Evolutionary conservation across 2,113 vertebrate genomes (phyloP).

Genomic region (Donacobius atricapilla): DNA sequence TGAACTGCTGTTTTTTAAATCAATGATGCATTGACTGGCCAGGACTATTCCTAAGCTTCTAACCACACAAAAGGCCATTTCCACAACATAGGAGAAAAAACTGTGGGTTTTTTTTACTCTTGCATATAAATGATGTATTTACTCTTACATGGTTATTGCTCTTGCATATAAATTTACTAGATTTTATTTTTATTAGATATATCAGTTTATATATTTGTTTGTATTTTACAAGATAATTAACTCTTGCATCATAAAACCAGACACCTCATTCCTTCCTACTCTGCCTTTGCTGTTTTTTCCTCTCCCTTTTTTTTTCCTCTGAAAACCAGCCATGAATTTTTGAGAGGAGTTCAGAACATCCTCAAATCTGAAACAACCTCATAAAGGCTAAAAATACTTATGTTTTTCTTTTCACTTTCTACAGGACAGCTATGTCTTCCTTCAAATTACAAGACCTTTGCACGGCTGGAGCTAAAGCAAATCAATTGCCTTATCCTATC

Average conservation of each 20-base stretch:
- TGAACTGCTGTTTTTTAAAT: neutral
- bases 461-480: neutral
- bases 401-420: neutral
- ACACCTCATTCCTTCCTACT: neutral
- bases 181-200: neutral
- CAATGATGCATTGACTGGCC: neutral
- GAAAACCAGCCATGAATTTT: neutral
- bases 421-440: neutral
- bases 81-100: neutral
- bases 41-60: neutral
- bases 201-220: neutral
- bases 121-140: neutral
- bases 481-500: neutral
- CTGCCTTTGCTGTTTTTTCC: neutral
- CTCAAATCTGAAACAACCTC: neutral
- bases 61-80: neutral
- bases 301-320: rapidly evolving
- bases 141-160: neutral
- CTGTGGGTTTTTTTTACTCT: neutral
- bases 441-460: neutral
- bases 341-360: neutral
- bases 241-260: neutral
- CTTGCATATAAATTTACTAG: neutral
- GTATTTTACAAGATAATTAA: neutral
- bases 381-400: neutral